Conservation (phyloP, 1,140 invertebrate species). For the Thalassaphorura encarpata region DNA sequence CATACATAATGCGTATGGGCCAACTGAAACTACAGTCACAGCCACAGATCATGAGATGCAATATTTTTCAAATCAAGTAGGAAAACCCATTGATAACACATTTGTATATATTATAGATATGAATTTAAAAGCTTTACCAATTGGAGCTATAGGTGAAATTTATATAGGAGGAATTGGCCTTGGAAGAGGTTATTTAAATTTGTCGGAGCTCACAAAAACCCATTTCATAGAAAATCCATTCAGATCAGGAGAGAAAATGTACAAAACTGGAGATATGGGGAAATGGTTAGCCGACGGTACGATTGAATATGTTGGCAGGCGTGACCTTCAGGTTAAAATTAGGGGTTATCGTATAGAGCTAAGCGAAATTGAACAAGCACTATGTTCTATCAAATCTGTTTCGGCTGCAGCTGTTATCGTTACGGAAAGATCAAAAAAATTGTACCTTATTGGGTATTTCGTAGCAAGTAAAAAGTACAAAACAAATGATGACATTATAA, state of each 20-base stretch:
- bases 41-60: too few species aligned
- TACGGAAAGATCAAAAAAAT: background rate
- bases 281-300: background rate
- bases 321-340: conserved; percentile 4
- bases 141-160: background rate
- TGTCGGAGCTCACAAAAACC: background rate
- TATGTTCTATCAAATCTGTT: background rate
- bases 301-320: conserved; percentile 11
- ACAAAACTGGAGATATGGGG: background rate
- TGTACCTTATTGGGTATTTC: conserved; percentile 1
- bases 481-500: background rate
- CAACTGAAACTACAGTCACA: background rate
- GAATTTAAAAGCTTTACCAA: background rate
- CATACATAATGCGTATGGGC: conserved; percentile 6
- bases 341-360: conserved; percentile 14
- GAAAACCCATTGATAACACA: background rate
- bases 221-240: background rate
- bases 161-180: background rate
- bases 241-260: too few species aligned
- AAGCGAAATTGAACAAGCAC: conserved; percentile 4
- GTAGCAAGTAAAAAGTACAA: background rate
- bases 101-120: background rate
- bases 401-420: background rate
- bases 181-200: background rate
- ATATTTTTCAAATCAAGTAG: too few species aligned